A percentile compares a stretch with the other conserved stretches of the same genome.
Conservation (phyloP, 2,113 vertebrate species). For the Pterocles burchelli region DNA sequence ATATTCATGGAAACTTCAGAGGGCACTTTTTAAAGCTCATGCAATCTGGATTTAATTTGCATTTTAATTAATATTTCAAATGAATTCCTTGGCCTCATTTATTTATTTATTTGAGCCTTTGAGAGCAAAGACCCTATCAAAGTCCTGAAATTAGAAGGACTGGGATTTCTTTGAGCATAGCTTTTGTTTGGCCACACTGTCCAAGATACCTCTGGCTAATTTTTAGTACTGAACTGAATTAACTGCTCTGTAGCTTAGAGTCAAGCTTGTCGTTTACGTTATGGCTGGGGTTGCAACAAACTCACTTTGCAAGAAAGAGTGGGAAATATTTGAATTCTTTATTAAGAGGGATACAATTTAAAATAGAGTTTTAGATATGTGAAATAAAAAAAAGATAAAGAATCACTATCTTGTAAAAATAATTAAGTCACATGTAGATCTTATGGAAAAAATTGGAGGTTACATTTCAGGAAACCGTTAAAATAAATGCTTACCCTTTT, state of each 20-base stretch:
- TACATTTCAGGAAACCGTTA: neutral
- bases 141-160: conserved; percentile 7
- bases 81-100: conserved; percentile 35
- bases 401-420: neutral
- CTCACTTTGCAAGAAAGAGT: neutral
- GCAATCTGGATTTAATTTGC: conserved; percentile 70
- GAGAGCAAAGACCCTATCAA: conserved; percentile 27
- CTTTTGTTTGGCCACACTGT: neutral
- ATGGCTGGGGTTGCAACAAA: neutral
- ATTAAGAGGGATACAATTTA: neutral
- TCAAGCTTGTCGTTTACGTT: neutral
- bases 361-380: neutral
- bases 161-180: conserved; percentile 10
- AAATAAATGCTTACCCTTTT: neutral
- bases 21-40: conserved; percentile 57
- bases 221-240: neutral
- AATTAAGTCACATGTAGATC: neutral
- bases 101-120: conserved; percentile 53
- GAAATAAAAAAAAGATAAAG: neutral
- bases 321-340: neutral
- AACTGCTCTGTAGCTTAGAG: neutral
- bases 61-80: conserved; percentile 80
- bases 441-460: neutral
- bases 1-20: conserved; percentile 68
- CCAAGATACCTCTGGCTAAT: neutral